These are phyloP conservation scores for Acanthosepion lycidas DNA, from an alignment of 2,888 invertebrate species.

Conservation along the genomic window DNA sequence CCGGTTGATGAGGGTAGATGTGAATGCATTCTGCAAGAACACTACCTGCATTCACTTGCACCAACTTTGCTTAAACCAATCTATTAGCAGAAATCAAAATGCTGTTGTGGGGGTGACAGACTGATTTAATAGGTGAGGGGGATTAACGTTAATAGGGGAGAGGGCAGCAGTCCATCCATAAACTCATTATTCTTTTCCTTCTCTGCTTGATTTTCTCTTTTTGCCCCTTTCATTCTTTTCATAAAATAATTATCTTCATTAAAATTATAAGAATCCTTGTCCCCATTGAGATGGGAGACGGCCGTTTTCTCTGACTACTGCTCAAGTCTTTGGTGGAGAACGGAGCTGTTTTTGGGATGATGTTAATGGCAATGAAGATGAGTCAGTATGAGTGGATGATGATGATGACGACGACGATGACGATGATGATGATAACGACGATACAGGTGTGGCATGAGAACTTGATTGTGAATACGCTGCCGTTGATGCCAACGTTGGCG, in stretches of 20 bases:
- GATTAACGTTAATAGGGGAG: background rate
- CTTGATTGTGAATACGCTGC: background rate
- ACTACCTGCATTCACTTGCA: background rate
- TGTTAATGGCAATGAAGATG: background rate
- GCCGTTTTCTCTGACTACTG: background rate
- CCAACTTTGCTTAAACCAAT: background rate
- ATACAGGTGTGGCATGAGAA: background rate
- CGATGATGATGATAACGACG: background rate
- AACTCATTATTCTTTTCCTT: background rate
- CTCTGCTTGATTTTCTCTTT: background rate
- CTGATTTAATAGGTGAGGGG: background rate
- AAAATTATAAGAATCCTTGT: background rate
- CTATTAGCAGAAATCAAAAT: background rate
- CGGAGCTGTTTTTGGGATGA: conserved; percentile 13
- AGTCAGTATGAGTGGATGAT: background rate
- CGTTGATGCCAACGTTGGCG: background rate
- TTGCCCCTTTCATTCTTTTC: background rate
- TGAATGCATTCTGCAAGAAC: background rate
- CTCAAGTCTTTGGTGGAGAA: conserved; percentile 43
- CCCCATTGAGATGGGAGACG: background rate
- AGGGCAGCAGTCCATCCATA: background rate
- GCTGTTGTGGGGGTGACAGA: background rate
- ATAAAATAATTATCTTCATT: conserved; percentile 11
- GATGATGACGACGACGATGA: background rate
- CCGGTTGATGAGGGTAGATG: background rate